Conservation (phyloP, 2,113 vertebrate genomes). For the Pachycephala philippinensis region DNA sequence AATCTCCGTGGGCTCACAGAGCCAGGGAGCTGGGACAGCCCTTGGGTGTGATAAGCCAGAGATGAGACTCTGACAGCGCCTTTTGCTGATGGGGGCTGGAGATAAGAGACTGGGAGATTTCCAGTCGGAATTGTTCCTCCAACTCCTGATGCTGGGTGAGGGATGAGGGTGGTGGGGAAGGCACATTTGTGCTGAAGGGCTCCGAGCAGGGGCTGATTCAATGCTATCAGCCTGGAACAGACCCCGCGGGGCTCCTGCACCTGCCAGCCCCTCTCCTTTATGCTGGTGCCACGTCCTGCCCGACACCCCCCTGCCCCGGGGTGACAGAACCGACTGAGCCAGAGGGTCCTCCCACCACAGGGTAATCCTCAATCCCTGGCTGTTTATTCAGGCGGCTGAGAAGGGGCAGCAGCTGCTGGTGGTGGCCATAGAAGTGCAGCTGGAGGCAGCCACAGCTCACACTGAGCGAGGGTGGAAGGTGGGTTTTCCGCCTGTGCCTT, state of each 20-base stretch:
- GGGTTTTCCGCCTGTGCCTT: fast-evolving
- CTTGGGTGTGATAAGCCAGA: neutral
- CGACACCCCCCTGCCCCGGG: neutral
- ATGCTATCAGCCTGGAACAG: neutral
- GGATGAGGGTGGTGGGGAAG: neutral
- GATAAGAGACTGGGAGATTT: neutral
- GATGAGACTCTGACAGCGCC: neutral
- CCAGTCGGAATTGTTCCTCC: neutral
- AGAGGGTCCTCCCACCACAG: neutral
- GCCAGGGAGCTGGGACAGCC: neutral
- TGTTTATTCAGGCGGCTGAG: neutral
- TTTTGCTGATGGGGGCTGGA: neutral
- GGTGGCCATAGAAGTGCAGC: neutral
- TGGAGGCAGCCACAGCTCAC: neutral
- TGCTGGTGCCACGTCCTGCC: neutral
- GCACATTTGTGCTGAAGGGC: neutral
- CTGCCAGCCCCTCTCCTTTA: neutral
- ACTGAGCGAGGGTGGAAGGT: fast-evolving
- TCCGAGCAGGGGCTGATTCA: neutral
- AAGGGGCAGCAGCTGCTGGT: neutral
- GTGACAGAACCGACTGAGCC: neutral
- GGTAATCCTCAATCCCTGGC: conserved; percentile 3
- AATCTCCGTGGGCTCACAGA: fast-evolving
- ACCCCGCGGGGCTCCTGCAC: neutral
- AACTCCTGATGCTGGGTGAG: neutral